Percentiles rank a stretch among this genome's conserved stretches.
Conservation (phyloP, 2,113 vertebrate genomes). For the Suricata suricatta region DNA sequence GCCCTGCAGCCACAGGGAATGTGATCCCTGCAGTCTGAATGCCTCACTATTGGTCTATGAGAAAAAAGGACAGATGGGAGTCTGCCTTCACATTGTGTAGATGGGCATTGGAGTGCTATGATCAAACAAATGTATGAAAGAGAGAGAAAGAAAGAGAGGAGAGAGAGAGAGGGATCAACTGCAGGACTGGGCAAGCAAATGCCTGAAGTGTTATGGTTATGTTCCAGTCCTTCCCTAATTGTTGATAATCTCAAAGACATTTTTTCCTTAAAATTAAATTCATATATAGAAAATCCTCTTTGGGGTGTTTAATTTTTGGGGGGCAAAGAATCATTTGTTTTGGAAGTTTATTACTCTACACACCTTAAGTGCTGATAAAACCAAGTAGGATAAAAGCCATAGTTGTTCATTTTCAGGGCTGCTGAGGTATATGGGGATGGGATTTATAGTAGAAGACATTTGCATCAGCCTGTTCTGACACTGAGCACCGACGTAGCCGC, state of each 20-base stretch:
- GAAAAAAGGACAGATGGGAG: constrained; percentile 42
- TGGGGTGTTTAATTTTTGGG: neutral
- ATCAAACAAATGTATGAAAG: neutral
- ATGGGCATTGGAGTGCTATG: neutral
- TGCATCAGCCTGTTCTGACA: no score
- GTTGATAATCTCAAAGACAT: neutral
- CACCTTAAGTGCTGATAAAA: neutral
- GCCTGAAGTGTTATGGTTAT: neutral
- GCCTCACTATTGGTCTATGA: neutral
- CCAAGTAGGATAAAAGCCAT: neutral
- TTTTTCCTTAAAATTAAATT: neutral
- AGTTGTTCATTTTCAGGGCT: neutral
- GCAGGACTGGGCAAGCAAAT: neutral
- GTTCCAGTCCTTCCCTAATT: neutral
- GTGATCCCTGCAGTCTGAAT: neutral
- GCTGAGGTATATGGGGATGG: neutral
- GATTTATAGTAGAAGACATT: neutral
- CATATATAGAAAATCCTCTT: neutral
- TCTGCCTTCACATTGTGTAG: neutral
- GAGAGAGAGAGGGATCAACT: neutral
- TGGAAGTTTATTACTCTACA: neutral
- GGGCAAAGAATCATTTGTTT: neutral
- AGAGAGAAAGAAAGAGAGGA: neutral
- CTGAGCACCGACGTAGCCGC: no score
- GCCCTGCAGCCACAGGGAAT: constrained; percentile 36